Evolutionary conservation across 2,113 vertebrate genomes (phyloP), one percentile per base, ranked within the genome.

Genomic region (Coptodon rendalli): DNA sequence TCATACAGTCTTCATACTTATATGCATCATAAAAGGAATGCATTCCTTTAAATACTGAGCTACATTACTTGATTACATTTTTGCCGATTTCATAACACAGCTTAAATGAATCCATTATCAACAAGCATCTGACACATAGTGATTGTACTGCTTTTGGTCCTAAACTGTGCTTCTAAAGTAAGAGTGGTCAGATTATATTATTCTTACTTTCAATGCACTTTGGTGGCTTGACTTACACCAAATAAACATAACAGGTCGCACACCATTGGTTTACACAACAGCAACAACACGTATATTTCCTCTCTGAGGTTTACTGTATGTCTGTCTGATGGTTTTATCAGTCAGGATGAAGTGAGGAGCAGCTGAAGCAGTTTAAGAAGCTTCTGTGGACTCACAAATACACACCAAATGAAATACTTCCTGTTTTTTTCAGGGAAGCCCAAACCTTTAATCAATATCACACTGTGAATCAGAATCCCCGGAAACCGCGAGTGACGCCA

Each of bases 361-460:
- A 78, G 73, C 73, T 52, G 17, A 19, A 78, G 73, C 6, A 31
- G 45, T 78, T 78, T 78, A n/a, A 78, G 45, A 78, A 52, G 73
- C 29, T 78, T 78, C 45, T n/a, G 16, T 12, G 3, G 17, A 52
- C 73, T 34, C n/a, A 57, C 16, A 80, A 38, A 80, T 16, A 31
- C 22, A 43, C 11, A 54, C 17, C 73, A 52, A n/a, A 52, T 85
- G 22, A 59, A 66, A 89, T 59, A 24, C 80, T 89, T 84, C 56
- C 83, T 40, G 3, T 81, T 50, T 40, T n/a, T 7, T 73, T 78
- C 3, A 6, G 24, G 16, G n/a, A 9, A n/a, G 50, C 24, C 73
- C 27, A 54, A 66, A 68, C n/a, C 57, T 93, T 81, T 87, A 91
- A 92, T 91, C 79, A 84, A 40, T 24, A 61, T 89, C 86, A 87